A percentile compares a stretch with the other conserved stretches of the same genome.
phyloP scores from a whole-genome alignment of 2,113 vertebrate genomes.

The Triplophysa rosa region DNA sequence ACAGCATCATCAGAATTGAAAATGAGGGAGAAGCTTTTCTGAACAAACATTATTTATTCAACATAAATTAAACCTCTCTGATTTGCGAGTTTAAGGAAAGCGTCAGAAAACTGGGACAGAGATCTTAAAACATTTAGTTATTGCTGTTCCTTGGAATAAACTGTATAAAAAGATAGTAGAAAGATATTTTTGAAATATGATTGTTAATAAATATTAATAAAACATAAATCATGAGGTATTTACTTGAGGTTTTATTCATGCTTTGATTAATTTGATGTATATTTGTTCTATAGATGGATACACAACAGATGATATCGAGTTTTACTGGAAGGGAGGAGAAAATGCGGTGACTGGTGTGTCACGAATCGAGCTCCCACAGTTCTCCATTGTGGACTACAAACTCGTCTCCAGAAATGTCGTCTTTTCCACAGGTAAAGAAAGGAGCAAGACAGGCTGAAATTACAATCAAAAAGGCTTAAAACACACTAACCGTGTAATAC shows the following conservation, averaged over 20 bases:
- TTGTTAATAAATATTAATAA: not conserved
- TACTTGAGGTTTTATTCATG: not conserved
- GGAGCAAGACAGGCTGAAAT: not conserved
- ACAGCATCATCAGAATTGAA: not conserved
- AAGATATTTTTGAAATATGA: no score
- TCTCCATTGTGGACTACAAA: conserved; percentile 94
- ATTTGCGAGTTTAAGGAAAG: not conserved
- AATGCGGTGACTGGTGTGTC: conserved; percentile 90
- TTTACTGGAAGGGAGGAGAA: conserved; percentile 97
- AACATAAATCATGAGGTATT: not conserved
- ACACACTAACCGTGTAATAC: not conserved
- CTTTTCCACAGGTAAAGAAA: conserved; percentile 90
- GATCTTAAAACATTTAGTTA: not conserved
- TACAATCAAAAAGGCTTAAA: not conserved
- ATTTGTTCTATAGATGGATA: conserved; percentile 86
- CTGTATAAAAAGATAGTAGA: no score
- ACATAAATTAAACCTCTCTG: not conserved
- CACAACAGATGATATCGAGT: conserved; percentile 97
- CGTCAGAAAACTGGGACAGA: not conserved
- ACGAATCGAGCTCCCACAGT: conserved; percentile 95
- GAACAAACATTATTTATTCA: not conserved
- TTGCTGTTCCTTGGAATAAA: not conserved
- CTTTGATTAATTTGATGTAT: conserved; percentile 8
- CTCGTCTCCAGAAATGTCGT: conserved; percentile 96
- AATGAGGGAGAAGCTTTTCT: not conserved